Evolutionary conservation across 2,888 invertebrate genomes (phyloP), one percentile per base, ranked within the genome.

Genomic region (Camptogramma bilineatum): DNA sequence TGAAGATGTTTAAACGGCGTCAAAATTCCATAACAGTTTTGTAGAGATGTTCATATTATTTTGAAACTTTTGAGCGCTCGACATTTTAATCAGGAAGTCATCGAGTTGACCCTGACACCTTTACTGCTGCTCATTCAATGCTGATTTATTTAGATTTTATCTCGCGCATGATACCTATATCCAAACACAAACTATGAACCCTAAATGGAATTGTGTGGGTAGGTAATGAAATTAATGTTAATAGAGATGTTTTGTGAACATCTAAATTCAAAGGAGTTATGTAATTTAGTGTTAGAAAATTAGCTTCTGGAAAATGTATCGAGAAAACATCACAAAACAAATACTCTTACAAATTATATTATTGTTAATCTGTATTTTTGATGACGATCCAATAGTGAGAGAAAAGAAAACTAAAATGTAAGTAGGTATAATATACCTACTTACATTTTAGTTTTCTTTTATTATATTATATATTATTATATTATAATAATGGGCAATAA

Each of bases 81-180:
- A 18, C 34, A 34, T 19, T 34, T 13, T 48, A 31, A 55, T 57
- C 57, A 57, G 57, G 57, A 57, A 57, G 57, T 57, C 57, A 42
- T 19, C 2, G 31, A 19, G 10, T 18, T 18, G 31, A 52, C 54
- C 60, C 39, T 60, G 60, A 53, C 60, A 60, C 24, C 34, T 21
- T 53, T 60, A 34, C 31, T 16, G 34, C 60, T 48, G 39, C 1
- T 47, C 16, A 0, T 47, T 34, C 21, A 31, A 34, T 52, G 59
- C 21, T 52, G 21, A 48, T 53, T 53, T 53, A 39, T 48, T 48
- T 19, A 47, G 34, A 60, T 59, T 42, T 42, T 17, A 47, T 52
- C 21, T 46, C 31, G 31, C 21, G 21, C 18, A 17, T 46, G 57
- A 13, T 21, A 53, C 13, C n/a, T 17, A 39, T 24, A 51, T 31